Evolutionary conservation across 2,888 invertebrate species (phyloP).

Genomic region (Limenitis camilla): DNA sequence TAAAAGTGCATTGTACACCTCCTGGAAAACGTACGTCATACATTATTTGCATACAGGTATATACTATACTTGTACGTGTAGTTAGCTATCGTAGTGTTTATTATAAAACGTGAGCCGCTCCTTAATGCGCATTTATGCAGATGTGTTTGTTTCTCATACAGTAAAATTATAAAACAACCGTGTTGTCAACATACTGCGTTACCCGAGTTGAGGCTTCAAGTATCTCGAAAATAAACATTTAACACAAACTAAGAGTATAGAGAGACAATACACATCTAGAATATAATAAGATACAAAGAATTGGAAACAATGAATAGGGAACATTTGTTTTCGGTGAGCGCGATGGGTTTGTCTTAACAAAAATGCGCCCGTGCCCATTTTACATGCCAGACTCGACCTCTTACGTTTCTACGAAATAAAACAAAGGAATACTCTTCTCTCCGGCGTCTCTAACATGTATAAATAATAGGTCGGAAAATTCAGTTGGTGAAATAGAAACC

Average conservation of each 20-base stretch:
- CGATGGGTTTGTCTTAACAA: slow-evolving; percentile 24
- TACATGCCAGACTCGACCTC: slow-evolving; percentile 47
- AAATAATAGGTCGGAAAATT: slow-evolving; percentile 8
- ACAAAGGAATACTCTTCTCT: slow-evolving; percentile 38
- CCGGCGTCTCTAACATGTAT: slow-evolving; percentile 18
- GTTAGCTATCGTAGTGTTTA: slow-evolving; percentile 25
- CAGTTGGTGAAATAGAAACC: slow-evolving; percentile 11
- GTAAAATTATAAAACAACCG: slow-evolving; percentile 12
- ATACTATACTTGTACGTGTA: too few relatives aligned
- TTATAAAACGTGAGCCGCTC: slow-evolving; percentile 29
- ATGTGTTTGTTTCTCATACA: slow-evolving; percentile 22
- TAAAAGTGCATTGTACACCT: slow-evolving; percentile 67
- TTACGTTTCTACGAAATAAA: slow-evolving; percentile 51
- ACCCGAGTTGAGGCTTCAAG: slow-evolving; percentile 9
- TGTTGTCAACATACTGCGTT: slow-evolving; percentile 9
- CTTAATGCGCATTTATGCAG: slow-evolving; percentile 26
- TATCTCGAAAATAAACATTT: slow-evolving; percentile 21
- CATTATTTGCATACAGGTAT: slow-evolving; percentile 30
- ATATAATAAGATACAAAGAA: slow-evolving; percentile 29
- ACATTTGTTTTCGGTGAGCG: slow-evolving; percentile 29
- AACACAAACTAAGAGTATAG: slow-evolving; percentile 23
- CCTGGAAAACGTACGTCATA: slow-evolving; percentile 47
- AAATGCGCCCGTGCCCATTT: slow-evolving; percentile 37
- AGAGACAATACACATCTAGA: slow-evolving; percentile 21
- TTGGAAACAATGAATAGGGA: slow-evolving; percentile 30